phyloP scores from a whole-genome alignment of 2,113 vertebrate genomes.

The Pseudonaja textilis region DNA sequence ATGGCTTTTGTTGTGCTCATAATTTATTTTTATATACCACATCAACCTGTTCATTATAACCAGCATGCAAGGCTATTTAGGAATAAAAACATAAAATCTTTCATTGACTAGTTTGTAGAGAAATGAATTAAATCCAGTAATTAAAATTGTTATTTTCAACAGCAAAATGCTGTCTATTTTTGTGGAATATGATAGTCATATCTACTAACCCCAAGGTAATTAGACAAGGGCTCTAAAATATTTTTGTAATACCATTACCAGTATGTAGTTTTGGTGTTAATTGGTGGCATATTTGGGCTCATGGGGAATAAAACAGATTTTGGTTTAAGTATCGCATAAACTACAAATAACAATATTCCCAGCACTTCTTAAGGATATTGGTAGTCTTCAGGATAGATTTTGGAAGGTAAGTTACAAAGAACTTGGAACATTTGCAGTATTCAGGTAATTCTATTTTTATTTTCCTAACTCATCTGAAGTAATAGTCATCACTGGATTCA shows the following conservation, averaged over 20 bases:
- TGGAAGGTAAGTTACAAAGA: background rate
- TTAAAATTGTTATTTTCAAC: background rate
- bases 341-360: background rate
- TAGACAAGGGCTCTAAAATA: background rate
- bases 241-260: background rate
- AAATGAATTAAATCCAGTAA: constrained; percentile 6
- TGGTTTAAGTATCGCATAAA: background rate
- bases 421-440: background rate
- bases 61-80: background rate
- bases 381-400: background rate
- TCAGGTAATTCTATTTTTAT: background rate
- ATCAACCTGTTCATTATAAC: background rate
- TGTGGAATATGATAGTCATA: background rate
- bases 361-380: background rate
- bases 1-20: constrained; percentile 5
- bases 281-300: background rate
- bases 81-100: background rate
- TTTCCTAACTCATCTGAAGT: background rate
- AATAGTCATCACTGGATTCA: background rate
- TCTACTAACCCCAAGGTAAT: background rate
- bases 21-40: constrained; percentile 19
- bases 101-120: background rate
- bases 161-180: background rate
- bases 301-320: background rate
- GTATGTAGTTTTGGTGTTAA: background rate